A percentile compares a stretch with the other conserved stretches of the same genome.
These are phyloP conservation scores for Oenanthe oenanthe DNA, from an alignment of 2,113 vertebrate genomes.

Conservation along the genomic window DNA sequence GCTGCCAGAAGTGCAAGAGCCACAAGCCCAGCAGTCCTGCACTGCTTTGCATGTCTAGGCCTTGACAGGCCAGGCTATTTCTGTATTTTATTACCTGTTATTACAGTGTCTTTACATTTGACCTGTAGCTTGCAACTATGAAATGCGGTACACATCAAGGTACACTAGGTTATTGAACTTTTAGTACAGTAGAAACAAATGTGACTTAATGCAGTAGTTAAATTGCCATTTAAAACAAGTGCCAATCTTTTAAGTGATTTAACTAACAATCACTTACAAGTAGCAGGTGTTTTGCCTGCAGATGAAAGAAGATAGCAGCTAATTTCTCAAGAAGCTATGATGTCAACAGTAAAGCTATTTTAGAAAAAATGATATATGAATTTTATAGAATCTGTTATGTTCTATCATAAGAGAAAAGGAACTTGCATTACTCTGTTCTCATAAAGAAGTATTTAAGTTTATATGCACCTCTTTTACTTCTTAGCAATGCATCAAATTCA, in stretches of 20 bases:
- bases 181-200: conserved; percentile 41
- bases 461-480: neutral
- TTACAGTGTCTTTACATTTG: conserved; percentile 40
- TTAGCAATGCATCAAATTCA: neutral
- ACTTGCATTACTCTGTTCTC: neutral
- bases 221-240: conserved; percentile 44
- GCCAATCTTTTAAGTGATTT: conserved; percentile 8
- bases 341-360: neutral
- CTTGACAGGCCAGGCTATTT: conserved; percentile 7
- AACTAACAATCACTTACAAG: conserved; percentile 30
- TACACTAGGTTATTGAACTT: conserved; percentile 38
- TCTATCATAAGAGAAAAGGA: neutral
- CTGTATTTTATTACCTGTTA: conserved; percentile 55
- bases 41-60: neutral
- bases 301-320: conserved; percentile 37
- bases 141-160: conserved; percentile 38
- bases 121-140: conserved; percentile 21
- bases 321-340: conserved; percentile 2
- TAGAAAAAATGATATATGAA: neutral
- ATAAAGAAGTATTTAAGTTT: neutral
- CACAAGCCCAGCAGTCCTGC: neutral
- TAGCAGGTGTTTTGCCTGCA: conserved; percentile 42
- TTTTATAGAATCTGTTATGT: neutral
- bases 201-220: conserved; percentile 25
- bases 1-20: neutral